phyloP scores from a whole-genome alignment of 2,797 vertebrate genomes.

The Sciurus vulgaris region DNA sequence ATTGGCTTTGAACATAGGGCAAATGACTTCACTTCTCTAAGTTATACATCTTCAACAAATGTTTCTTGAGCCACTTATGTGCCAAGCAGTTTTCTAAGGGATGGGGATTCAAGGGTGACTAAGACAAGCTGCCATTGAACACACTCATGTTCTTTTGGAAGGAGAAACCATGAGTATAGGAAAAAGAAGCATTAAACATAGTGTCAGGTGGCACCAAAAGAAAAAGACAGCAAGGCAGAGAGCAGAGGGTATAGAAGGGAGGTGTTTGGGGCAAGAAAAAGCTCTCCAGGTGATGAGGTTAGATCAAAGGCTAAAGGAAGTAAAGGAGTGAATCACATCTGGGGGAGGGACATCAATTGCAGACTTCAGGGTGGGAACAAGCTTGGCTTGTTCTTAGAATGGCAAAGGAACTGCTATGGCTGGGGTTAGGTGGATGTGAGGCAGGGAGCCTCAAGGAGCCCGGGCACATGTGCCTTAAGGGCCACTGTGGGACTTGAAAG shows the following conservation, averaged over 20 bases:
- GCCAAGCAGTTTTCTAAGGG: slow-evolving; percentile 30
- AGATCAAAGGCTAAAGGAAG: not conserved
- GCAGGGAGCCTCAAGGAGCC: not conserved
- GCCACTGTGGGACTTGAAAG: not conserved
- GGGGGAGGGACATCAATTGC: not conserved
- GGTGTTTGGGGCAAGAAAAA: not conserved
- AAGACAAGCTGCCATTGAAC: not conserved
- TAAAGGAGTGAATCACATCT: not conserved
- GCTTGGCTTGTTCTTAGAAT: not conserved
- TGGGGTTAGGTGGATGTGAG: not conserved
- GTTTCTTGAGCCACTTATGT: not conserved
- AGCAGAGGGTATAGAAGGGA: not conserved
- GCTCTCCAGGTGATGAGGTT: not conserved
- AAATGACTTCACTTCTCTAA: slow-evolving; percentile 27
- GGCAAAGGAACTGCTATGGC: rapidly evolving
- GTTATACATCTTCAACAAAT: not conserved
- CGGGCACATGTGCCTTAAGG: not conserved
- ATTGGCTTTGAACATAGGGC: not conserved
- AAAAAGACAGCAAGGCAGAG: not conserved
- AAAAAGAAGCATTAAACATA: not conserved
- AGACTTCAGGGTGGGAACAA: not conserved
- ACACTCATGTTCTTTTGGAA: not conserved
- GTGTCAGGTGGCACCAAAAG: not conserved
- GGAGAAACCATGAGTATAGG: not conserved
- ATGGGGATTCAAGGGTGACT: not conserved